Conservation (phyloP, 2,113 vertebrate genomes). For the Phylloscopus trochiloides region DNA sequence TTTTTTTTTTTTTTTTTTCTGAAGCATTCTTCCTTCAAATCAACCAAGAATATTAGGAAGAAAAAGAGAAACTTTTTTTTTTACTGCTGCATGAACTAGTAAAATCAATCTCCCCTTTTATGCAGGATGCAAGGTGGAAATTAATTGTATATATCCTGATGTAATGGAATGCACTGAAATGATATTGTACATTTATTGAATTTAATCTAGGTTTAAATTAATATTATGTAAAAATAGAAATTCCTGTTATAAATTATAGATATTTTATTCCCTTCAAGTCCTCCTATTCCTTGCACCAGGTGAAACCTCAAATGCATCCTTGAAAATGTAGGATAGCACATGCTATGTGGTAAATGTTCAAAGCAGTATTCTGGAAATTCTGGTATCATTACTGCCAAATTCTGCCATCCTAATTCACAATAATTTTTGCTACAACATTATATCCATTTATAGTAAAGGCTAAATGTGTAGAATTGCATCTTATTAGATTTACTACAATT, state of each 20-base stretch:
- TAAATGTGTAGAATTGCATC: background rate
- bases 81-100: background rate
- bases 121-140: background rate
- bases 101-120: background rate
- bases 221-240: constrained; percentile 24
- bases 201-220: constrained; percentile 34
- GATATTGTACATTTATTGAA: background rate
- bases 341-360: background rate
- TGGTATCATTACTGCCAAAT: background rate
- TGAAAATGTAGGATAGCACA: background rate
- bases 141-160: constrained; percentile 9
- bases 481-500: background rate
- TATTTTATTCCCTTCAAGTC: background rate
- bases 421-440: background rate
- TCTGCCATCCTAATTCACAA: background rate
- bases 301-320: background rate
- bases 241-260: background rate
- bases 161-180: background rate
- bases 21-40: background rate
- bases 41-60: background rate
- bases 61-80: background rate
- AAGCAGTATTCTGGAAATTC: background rate
- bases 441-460: background rate
- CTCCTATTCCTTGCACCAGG: background rate
- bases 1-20: background rate